phyloP scores from a whole-genome alignment of 2,888 invertebrate species.

The Hypena proboscidalis region DNA sequence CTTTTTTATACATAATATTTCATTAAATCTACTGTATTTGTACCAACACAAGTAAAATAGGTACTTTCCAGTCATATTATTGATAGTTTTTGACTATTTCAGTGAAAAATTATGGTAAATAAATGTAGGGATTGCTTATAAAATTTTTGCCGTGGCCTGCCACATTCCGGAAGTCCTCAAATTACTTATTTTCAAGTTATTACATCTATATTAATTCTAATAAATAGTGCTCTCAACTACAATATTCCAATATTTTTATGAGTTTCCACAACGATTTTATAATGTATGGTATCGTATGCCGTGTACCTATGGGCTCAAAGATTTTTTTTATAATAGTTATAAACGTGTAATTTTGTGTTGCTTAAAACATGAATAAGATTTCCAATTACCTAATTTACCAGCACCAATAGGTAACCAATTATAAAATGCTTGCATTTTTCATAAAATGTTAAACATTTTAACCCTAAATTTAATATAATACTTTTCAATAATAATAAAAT shows the following conservation, averaged over 20 bases:
- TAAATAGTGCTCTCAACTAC: slow-evolving; percentile 29
- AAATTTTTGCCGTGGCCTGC: slow-evolving; percentile 50
- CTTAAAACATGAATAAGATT: slow-evolving; percentile 2
- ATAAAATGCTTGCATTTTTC: slow-evolving; percentile 12
- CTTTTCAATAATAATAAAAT: slow-evolving; percentile 16
- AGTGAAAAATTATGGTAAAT: slow-evolving; percentile 23
- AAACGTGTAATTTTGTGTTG: slow-evolving; percentile 10
- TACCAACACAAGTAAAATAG: slow-evolving; percentile 10
- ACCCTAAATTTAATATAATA: slow-evolving; percentile 10
- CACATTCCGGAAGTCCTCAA: slow-evolving; percentile 49
- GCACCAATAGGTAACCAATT: slow-evolving; percentile 40
- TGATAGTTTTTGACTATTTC: background rate
- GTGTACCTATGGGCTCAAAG: slow-evolving; percentile 19
- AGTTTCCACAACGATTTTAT: slow-evolving; percentile 2
- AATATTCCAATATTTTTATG: slow-evolving; percentile 9
- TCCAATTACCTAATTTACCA: slow-evolving; percentile 28
- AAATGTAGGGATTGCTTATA: slow-evolving; percentile 17
- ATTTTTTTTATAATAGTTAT: background rate
- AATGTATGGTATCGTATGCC: slow-evolving; percentile 10
- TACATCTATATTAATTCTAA: slow-evolving; percentile 12
- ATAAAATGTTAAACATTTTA: slow-evolving; percentile 35
- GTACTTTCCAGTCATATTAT: background rate
- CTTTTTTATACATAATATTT: slow-evolving; percentile 27
- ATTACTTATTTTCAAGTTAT: slow-evolving; percentile 8
- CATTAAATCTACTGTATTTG: slow-evolving; percentile 7